Conservation (phyloP, 2,113 vertebrate species). For the Paradisaea rubra region DNA sequence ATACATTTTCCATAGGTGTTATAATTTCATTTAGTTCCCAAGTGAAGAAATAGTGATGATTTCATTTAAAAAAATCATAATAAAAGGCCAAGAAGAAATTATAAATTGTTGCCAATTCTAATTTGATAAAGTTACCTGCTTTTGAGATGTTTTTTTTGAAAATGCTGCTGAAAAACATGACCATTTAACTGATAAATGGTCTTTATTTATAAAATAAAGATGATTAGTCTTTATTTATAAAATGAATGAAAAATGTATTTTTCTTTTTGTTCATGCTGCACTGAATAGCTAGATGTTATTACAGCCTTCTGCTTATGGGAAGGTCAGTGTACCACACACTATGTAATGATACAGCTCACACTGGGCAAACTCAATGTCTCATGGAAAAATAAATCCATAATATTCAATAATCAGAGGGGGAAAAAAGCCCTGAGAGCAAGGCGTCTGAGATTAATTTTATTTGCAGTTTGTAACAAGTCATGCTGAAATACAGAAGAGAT, state of each 20-base stretch:
- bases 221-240: neutral
- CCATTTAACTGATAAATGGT: neutral
- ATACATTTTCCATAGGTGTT: neutral
- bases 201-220: neutral
- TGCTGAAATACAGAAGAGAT: neutral
- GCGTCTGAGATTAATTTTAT: neutral
- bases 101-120: rapidly evolving
- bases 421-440: neutral
- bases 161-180: neutral
- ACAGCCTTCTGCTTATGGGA: neutral
- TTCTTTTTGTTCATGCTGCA: neutral
- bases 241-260: neutral
- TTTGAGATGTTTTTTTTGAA: neutral
- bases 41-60: neutral
- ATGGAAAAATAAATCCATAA: neutral
- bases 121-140: neutral
- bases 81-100: neutral
- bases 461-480: neutral
- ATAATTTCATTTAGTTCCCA: neutral
- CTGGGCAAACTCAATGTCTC: neutral
- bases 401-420: neutral
- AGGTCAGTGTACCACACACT: neutral
- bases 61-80: neutral
- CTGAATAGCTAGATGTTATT: neutral
- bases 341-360: neutral